phyloP scores from a whole-genome alignment of 2,113 vertebrate species.

The Myrmophylax atrothorax region DNA sequence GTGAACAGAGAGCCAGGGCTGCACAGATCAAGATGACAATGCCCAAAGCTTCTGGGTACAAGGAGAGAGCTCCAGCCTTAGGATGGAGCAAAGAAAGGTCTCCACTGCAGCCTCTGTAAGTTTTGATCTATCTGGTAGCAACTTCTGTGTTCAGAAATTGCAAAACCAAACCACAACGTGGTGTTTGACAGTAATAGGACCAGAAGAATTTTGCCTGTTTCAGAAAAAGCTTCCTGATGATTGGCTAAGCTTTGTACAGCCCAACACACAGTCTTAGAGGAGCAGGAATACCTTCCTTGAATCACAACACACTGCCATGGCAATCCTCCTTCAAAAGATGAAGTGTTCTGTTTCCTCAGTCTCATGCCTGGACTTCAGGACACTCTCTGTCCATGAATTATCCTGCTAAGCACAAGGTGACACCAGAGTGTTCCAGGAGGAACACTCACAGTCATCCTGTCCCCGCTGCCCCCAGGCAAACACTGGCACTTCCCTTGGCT shows the following conservation, averaged over 20 bases:
- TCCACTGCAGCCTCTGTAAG: fast-evolving
- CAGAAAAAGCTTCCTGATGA: neutral
- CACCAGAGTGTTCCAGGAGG: neutral
- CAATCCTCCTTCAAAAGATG: neutral
- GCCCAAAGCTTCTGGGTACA: neutral
- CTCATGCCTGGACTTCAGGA: neutral
- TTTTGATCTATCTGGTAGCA: neutral
- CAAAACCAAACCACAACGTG: fast-evolving
- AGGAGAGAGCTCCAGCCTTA: neutral
- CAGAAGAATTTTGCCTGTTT: neutral
- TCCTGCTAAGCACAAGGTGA: neutral
- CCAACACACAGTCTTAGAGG: neutral
- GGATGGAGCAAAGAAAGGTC: neutral
- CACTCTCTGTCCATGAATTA: neutral
- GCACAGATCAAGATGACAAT: neutral
- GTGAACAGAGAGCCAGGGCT: neutral
- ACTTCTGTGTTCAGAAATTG: neutral
- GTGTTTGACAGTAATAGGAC: neutral
- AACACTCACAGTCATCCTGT: neutral
- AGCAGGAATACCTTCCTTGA: neutral
- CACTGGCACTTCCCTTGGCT: fast-evolving
- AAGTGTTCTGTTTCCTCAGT: fast-evolving
- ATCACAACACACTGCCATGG: neutral
- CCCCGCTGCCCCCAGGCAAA: neutral
- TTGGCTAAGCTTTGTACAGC: neutral